Base-by-base conservation (phyloP, 2,888 invertebrate genomes). In the Archaeoteleia sp. region DNA sequence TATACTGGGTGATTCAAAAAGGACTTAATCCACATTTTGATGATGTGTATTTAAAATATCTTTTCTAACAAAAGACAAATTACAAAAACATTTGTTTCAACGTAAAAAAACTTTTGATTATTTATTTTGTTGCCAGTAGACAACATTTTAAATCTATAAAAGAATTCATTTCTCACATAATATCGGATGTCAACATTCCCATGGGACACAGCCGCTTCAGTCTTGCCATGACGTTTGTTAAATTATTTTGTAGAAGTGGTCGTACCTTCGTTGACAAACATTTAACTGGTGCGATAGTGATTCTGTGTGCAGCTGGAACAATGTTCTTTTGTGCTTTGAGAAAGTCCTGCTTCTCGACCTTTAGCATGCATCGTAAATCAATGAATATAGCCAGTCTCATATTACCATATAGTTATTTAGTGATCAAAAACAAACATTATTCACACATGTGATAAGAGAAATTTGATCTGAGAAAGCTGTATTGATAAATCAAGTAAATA, bases 281-380 rank as follows among this genome's bases (percentile, higher is more conserved):
- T 60, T 88, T 87, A 1, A 89, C 88, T 25, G 90, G 87, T 10
- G 87, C 87, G 29, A 87, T 84, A 4, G 87, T 82, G 35, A 89
- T 86, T 66, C 91, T 86, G 7, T 40, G 40, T n/a, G 91, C 88
- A 1, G 92, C 90, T 1, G 93, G 92, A 13, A 91, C 88, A 62
- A 93, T 88, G 48, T 87, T 86, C 51, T 88, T 86, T 82, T 91
- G 89, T 0, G 89, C 89, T 60, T 86, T 82, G 60, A 88, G 72
- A 76, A 89, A 89, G 78, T 89, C 89, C 54, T 87, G 80, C 76
- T 87, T 87, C 69, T 88, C 87, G 2, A 89, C 87, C 87, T 88
- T 61, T 9, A 63, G 60, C 20, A 20, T 20, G 20, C 2, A 20
- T 2, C 20, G 20, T 17, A 20, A 20, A 20, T 20, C 5, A 20